Percentiles rank a stretch among this genome's conserved stretches.
These are phyloP conservation scores for Cyanoramphus novaezelandiae DNA, from an alignment of 2,113 vertebrate genomes.

Conservation along the genomic window DNA sequence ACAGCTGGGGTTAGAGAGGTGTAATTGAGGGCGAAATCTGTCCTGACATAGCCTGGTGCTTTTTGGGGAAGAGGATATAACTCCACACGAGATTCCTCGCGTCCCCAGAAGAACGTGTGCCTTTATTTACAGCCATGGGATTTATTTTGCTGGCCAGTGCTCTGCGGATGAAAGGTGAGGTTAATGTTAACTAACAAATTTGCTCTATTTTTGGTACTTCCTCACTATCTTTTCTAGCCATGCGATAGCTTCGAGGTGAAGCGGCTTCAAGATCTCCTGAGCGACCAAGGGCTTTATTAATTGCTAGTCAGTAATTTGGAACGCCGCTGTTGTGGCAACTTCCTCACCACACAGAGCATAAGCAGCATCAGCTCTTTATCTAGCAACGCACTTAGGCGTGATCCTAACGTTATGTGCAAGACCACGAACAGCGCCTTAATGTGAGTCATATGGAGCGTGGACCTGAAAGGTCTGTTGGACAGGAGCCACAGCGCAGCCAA, in stretches of 20 bases:
- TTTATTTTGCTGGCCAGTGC: constrained; percentile 13
- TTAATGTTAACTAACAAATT: constrained; percentile 26
- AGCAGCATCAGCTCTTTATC: constrained; percentile 11
- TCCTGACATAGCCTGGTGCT: not conserved
- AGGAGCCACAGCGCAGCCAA: not conserved
- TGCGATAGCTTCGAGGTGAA: not conserved
- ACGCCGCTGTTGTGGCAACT: not conserved
- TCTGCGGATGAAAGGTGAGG: not conserved
- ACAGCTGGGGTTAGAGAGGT: not conserved
- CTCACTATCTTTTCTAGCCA: not conserved
- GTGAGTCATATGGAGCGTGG: accelerated
- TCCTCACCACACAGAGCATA: not conserved
- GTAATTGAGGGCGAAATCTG: constrained; percentile 50
- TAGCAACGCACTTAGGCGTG: not conserved
- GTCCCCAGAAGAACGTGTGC: not conserved
- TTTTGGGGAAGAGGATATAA: not conserved
- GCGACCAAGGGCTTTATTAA: constrained; percentile 2
- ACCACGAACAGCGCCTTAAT: not conserved
- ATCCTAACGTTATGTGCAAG: not conserved
- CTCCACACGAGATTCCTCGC: constrained; percentile 12
- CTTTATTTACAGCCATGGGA: not conserved
- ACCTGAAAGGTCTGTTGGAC: not conserved
- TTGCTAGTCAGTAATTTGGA: not conserved
- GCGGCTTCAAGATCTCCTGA: not conserved
- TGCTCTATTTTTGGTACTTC: not conserved